Base-by-base conservation (phyloP, 2,888 invertebrate genomes). In the Ophioninae sp. region DNA sequence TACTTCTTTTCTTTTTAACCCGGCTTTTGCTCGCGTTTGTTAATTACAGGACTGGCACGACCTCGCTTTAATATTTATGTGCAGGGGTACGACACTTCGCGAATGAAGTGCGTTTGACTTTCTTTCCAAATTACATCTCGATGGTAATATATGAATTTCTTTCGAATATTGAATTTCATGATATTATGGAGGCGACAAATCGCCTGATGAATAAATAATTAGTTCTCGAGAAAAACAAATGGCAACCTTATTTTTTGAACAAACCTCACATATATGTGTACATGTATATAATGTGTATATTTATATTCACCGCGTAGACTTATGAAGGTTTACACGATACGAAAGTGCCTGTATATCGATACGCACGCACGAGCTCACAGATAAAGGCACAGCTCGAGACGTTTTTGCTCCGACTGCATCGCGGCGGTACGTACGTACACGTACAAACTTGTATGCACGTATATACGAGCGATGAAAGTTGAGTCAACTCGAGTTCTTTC, bases 321-420 rank as follows among this genome's bases (percentile, higher is more conserved):
- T 30, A 30, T 59, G 56, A 71, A 51, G 67, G 67, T 67, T 72
- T 68, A 39, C 72, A 63, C 63, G 64, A 77, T 77, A 76, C 80
- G 44, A 58, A 68, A 37, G 39, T 39, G 63, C 65, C n/a, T 71
- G n/a, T 71, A 58, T 68, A 77, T 69, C 83, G 80, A 80, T 83
- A 83, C 83, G 80, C 77, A 81, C 74, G 80, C 83, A 77, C 83
- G 73, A 83, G 73, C 72, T 69, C 77, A 69, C 79, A 80, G 80
- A 80, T 77, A 79, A 59, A 69, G 69, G 44, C 65, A 64, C 44
- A 59, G 39, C 39, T 8, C 39, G 37, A 68, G 76, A 7, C 51
- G 6, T 74, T 68, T 69, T 63, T 63, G 39, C 75, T 22, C 13
- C 61, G 22, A 44, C 67, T 56, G 63, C 75, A 30, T 20, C 37